Evolutionary conservation across 2,797 vertebrate species (phyloP).

Genomic region (Peromyscus attwateri): DNA sequence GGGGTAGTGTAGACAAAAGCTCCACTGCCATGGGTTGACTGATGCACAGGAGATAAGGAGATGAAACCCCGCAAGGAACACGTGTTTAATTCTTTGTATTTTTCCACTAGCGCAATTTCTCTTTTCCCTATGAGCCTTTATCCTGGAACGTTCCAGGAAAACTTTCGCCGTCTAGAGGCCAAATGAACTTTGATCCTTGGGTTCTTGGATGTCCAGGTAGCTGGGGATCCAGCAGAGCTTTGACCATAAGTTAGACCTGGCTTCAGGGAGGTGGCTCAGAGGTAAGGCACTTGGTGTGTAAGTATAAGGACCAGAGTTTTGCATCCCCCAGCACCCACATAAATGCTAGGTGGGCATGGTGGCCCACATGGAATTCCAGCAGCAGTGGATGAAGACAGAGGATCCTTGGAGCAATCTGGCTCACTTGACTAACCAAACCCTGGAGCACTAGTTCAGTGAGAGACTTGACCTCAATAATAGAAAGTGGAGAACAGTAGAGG

Average conservation of each 20-base stretch:
- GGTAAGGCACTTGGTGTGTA: not conserved
- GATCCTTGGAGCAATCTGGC: not conserved
- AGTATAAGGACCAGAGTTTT: not conserved
- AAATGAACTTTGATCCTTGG: not conserved
- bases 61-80: not conserved
- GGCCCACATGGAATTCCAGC: not conserved
- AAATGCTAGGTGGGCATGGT: not conserved
- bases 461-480: not conserved
- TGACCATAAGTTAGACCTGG: not conserved
- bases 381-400: not conserved
- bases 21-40: not conserved
- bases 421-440: not conserved
- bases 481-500: not conserved
- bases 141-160: slow-evolving; percentile 51
- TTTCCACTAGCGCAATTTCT: not conserved
- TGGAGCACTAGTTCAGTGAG: not conserved
- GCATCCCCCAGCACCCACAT: not conserved
- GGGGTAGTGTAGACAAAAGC: not conserved
- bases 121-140: not conserved
- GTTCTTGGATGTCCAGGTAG: not conserved
- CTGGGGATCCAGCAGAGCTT: not conserved
- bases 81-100: not conserved
- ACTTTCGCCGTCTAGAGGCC: not conserved
- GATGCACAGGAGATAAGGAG: not conserved
- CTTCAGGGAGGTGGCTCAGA: not conserved